Conservation (phyloP, 2,797 vertebrate species). For the Myotis pilosus region DNA sequence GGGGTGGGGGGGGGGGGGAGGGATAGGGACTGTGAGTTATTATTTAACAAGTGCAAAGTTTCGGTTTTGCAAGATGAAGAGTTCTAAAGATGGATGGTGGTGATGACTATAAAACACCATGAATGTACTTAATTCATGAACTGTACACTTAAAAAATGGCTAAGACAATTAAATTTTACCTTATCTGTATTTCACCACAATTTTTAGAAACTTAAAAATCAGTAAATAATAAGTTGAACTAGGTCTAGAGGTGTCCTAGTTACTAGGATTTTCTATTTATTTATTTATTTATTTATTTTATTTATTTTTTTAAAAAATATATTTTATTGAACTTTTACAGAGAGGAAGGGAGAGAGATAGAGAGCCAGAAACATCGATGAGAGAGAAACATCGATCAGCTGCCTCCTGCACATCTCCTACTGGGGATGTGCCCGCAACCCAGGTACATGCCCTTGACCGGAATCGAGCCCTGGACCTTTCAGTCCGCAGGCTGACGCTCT, state of each 20-base stretch:
- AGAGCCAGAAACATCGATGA: too few relatives aligned
- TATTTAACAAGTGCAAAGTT: not conserved
- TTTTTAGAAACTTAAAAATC: not conserved
- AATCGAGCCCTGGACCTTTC: too few relatives aligned
- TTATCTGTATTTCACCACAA: not conserved
- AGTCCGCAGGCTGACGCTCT: too few relatives aligned
- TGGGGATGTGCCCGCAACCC: too few relatives aligned
- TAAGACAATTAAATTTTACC: not conserved
- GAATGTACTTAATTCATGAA: not conserved
- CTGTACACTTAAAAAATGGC: not conserved
- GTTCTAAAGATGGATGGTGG: not conserved
- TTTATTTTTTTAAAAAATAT: too few relatives aligned
- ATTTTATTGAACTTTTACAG: too few relatives aligned
- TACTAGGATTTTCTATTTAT: not conserved
- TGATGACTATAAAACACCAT: not conserved
- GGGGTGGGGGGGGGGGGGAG: rapidly evolving
- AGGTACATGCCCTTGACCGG: too few relatives aligned
- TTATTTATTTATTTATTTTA: too few relatives aligned
- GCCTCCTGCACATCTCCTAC: too few relatives aligned
- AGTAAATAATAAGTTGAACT: not conserved
- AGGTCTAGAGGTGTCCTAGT: not conserved
- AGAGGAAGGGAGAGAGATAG: too few relatives aligned
- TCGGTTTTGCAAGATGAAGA: not conserved
- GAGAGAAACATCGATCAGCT: too few relatives aligned
- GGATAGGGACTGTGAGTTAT: not conserved